These are phyloP conservation scores for Morbakka virulenta DNA, from an alignment of 30 jellyfish, hydroid and myxozoan genomes.

Conservation along the genomic window DNA sequence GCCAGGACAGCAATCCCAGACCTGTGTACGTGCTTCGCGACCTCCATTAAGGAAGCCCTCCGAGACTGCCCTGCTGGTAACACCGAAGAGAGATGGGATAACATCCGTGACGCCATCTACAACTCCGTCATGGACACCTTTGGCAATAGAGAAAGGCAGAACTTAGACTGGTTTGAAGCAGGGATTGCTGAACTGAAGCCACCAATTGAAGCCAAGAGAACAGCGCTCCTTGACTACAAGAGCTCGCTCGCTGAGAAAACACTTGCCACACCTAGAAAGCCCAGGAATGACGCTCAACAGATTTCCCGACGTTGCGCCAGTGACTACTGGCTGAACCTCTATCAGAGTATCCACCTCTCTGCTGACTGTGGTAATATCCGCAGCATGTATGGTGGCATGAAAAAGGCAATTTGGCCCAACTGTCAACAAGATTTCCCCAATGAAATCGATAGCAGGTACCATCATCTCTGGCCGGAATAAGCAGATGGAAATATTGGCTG, in stretches of 20 bases:
- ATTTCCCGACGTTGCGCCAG: conserved; percentile 9
- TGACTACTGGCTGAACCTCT: conserved; percentile 7
- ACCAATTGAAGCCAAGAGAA: conserved; percentile 1
- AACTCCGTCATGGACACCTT: conserved; percentile 28
- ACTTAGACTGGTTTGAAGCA: conserved; percentile 16
- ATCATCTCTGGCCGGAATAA: background rate
- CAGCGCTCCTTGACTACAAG: background rate
- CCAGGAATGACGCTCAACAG: background rate
- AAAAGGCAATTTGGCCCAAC: background rate
- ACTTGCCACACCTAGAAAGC: background rate
- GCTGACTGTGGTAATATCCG: conserved; percentile 5
- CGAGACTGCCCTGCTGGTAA: background rate
- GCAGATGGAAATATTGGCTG: conserved; percentile 54
- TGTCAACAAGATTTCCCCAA: background rate
- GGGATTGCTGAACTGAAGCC: background rate
- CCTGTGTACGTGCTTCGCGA: no score
- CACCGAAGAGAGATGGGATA: no score
- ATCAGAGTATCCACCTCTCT: conserved; percentile 3
- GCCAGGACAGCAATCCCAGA: no score
- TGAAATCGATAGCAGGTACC: background rate
- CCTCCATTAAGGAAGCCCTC: no score
- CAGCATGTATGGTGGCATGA: conserved; percentile 17
- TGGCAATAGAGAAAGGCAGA: background rate
- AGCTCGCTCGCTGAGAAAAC: background rate
- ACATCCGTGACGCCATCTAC: conserved; percentile 6